Evolutionary conservation across 2,797 vertebrate genomes (phyloP), one percentile per base, ranked within the genome.

Genomic region (Semotilus atromaculatus): DNA sequence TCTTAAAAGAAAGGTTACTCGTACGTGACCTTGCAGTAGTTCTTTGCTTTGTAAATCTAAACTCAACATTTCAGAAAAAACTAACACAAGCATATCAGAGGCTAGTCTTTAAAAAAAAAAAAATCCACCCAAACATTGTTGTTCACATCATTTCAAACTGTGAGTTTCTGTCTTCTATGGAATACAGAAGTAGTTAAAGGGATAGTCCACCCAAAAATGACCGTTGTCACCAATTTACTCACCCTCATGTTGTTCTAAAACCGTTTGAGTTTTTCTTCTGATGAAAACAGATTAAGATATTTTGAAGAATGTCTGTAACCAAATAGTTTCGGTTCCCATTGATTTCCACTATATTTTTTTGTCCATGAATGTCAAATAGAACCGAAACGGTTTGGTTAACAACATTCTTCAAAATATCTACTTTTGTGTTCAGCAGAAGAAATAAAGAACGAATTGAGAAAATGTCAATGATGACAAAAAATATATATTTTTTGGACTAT

Each of bases 1-100:
- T 58, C 23, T 68, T 31, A 31, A 36, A 45, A 40, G 62, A 83
- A 53, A 58, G 48, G 21, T 68, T 11, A 68, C 73, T 43, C 1
- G 9, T 43, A 40, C 4, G 43, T 67, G 81, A 55, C 73, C 72
- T 83, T 68, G 60, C 43, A 36, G 31, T 45, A 14, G 70, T 73
- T 82, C 51, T 45, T 60, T 7, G 18, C 67, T 23, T 29, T 64
- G 6, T 23, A 16, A 60, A 76, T 29, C 51, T 48, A 26, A 66
- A 36, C 13, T n/a, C 11, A 53, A 53, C 66, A 53, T 48, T 4
- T 66, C 9, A 38, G 19, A 38, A 8, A 3, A 51, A 26, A 43
- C 58, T 31, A 14, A 23, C 3, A 7, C n/a, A 62, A 62, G 38
- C 11, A 72, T n/a, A 14, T 13, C 36, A 23, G 34, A 36, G 31